Base-by-base conservation (phyloP, 2,797 vertebrate species). In the Podarcis siculus region DNA sequence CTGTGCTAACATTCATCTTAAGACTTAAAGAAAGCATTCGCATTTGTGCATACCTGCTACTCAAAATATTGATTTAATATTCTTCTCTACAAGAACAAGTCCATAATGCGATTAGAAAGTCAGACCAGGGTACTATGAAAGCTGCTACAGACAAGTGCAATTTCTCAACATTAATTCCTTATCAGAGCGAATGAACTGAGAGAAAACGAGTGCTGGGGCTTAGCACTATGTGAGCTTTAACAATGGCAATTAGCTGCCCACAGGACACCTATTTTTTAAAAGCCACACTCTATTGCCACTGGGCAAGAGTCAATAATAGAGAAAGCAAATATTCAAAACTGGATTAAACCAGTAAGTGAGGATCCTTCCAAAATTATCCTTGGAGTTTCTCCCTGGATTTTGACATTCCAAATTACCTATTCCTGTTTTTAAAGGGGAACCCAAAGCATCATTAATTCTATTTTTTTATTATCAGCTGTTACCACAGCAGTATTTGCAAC, bases 1-100 rank as follows among this genome's bases (percentile, higher is more conserved):
- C 75, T 64, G 2, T 81, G 78, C 13, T 91, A 27, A 37, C 0
- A 64, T 6, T 25, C 35, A 0, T n/a, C 85, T 91, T 87, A 71
- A 86, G 91, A 88, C 3, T 25, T 39, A 89, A 91, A 89, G 19
- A 30, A 87, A 92, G 25, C 37, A 71, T 30, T 90, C 7, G 71
- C 66, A 88, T 58, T 2, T 64, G 27, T 1, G 2, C 58, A 27
- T 75, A 66, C 35, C 79, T 30, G 25, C 30, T 73, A 58, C 19
- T 87, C 30, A 66, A 49, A 87, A 67, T 21, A 78, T 25, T 85
- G 79, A 90, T 88, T 58, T 71, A 6, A 87, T 86, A 90, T 88
- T 6, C 78, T 37, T 30, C 5, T 83, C 61, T 32, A 77, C 82
- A 89, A 86, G 27, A 27, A 0, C 19, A 69, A 42, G 39, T 58